Conservation (phyloP, 2,888 invertebrate species). For the Axea sp. region DNA sequence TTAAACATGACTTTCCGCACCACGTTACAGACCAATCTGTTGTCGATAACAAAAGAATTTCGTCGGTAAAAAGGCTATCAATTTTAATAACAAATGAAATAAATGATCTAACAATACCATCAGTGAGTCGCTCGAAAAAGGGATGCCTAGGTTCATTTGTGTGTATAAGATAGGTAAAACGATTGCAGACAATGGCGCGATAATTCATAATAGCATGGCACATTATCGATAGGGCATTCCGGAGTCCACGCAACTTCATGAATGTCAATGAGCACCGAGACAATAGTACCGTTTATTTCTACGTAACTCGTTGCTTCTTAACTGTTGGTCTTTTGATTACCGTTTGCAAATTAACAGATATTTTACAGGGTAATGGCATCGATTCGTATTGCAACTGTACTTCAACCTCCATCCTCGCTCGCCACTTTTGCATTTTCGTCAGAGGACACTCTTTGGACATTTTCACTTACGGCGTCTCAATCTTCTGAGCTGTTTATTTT, state of each 20-base stretch:
- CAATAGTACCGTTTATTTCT: slow-evolving; percentile 68
- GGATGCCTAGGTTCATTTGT: slow-evolving; percentile 33
- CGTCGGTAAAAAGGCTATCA: no score
- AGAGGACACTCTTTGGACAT: neutral
- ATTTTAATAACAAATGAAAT: no score
- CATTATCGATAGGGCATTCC: slow-evolving; percentile 73
- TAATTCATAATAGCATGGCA: slow-evolving; percentile 78
- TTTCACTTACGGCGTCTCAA: neutral
- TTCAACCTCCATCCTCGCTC: slow-evolving; percentile 16
- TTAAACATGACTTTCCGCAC: no score
- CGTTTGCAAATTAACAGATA: slow-evolving; percentile 47
- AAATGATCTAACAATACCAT: slow-evolving; percentile 32
- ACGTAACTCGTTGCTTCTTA: slow-evolving; percentile 37
- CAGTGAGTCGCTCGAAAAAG: no score
- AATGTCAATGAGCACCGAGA: slow-evolving; percentile 73
- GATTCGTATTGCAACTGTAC: slow-evolving; percentile 15
- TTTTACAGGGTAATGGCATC: slow-evolving; percentile 15
- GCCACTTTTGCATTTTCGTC: neutral
- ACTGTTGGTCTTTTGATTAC: slow-evolving; percentile 37
- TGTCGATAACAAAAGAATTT: slow-evolving; percentile 1
- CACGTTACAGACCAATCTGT: slow-evolving; percentile 3
- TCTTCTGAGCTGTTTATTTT: slow-evolving; percentile 13
- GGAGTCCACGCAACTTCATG: slow-evolving; percentile 70
- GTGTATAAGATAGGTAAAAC: slow-evolving; percentile 39
- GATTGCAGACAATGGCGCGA: slow-evolving; percentile 75